Base-by-base conservation (phyloP, 2,797 vertebrate species). In the Danio choprae region DNA sequence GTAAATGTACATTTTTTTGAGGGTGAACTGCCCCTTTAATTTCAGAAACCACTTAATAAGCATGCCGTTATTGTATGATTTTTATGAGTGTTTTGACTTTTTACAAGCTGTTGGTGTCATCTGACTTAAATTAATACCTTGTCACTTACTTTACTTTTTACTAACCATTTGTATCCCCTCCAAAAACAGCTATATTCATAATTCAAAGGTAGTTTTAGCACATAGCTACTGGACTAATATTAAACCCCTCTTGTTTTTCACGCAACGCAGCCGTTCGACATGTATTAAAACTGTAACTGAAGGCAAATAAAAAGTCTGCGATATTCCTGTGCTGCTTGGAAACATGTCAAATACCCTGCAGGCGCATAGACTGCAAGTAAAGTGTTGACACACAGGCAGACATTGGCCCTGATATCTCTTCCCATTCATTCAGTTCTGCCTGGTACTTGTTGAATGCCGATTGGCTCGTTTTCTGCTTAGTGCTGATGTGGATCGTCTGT, bases 381-480 rank as follows among this genome's bases (percentile, higher is more conserved):
- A 44, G 4, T 85, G 53, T 44, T 73, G 63, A 58, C 55, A 20
- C 36, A 20, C 18, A 78, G 63, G 68, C 53, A 55, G 55, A 36
- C 48, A 18, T 58, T 67, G 36, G 11, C 56, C 43, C 56, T n/a
- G 5, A 81, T 9, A 40, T 84, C 36, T 55, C 72, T 75, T 75
- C 65, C 59, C 81, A 85, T 84, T 84, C 81, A 84, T 83, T 51
- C 46, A 18, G 51, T 4, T 41, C 64, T 36, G 75, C 41, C 50
- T 81, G 43, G 79, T 87, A 87, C 84, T 84, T 87, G 84, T 87
- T 87, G 84, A 63, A 84, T 60, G 80, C 74, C 80, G 84, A 87
- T 84, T 87, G 84, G 86, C 71, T 84, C 50, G 11, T 77, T 20
- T 1, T 75, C 62, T n/a, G 76, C 71, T 71, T 38, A 80, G 74